Base-by-base conservation (phyloP, 2,113 vertebrate genomes). In the Embiotoca jacksoni region DNA sequence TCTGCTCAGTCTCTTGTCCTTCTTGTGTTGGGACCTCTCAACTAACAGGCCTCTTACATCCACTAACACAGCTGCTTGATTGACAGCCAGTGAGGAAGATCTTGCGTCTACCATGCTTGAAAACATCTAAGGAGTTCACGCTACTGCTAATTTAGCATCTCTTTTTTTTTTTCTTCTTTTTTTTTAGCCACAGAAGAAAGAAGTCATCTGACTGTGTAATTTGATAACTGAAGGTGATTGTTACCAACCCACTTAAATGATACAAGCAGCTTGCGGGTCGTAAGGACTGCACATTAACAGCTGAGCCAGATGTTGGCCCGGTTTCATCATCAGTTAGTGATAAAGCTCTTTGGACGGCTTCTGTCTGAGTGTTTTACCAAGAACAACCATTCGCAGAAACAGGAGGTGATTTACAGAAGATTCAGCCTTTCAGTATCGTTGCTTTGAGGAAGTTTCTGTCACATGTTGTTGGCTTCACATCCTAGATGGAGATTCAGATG, bases 271-370 rank as follows among this genome's bases (percentile, higher is more conserved):
- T 50, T 7, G 3, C 11, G 1, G 46, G 23, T 71, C 2, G 5
- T 62, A 44, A 66, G 0, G 6, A 59, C 72, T 70, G 49, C 58
- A 70, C 5, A 57, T 73, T 44, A 46, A 60, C 78, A 65, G 41
- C 35, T 13, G 30, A 78, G 68, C 64, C 75, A 77, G 68, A 86
- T 80, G 78, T 79, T 79, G n/a, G 6, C 31, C 54, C 39, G 6
- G 23, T 72, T 80, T 74, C 66, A 71, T 53, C 41, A 68, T 80
- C 36, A 49, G 52, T 53, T 23, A 39, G 16, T 37, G 50, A 70
- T 62, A 58, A 78, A 74, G 59, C 62, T 72, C 49, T 54, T 52
- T 63, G 64, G 67, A 49, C 36, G 5, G 59, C 62, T 35, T 83
- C 35, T 65, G 13, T 54, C 23, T 7, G 56, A 80, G 56, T 46